Evolutionary conservation across 2,888 invertebrate genomes (phyloP).

Genomic region (Omphaloscelis lunosa): DNA sequence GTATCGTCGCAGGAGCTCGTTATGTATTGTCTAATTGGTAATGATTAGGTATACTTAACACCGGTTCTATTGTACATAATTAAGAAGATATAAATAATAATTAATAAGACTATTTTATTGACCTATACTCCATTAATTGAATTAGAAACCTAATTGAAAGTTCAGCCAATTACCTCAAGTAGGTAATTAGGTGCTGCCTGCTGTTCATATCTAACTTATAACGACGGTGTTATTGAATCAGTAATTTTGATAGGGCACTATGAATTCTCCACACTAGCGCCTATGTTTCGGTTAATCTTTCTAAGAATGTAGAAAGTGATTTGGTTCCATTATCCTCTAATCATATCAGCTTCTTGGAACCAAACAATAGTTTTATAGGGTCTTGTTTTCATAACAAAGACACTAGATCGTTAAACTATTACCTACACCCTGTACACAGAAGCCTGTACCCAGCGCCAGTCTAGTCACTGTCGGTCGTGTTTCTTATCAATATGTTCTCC

Average conservation of each 20-base stretch:
- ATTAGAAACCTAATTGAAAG: neutral
- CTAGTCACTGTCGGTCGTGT: neutral
- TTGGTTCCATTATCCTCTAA: neutral
- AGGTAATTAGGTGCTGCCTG: neutral
- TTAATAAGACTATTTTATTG: conserved; percentile 25
- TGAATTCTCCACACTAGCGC: neutral
- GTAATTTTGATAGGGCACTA: neutral
- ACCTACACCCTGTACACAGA: neutral
- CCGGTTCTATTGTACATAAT: conserved; percentile 19
- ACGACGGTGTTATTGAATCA: neutral
- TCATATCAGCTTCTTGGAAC: conserved; percentile 17
- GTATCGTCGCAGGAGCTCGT: conserved; percentile 84
- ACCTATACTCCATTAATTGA: neutral
- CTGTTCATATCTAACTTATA: neutral
- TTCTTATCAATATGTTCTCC: conserved; percentile 19
- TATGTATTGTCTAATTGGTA: conserved; percentile 72
- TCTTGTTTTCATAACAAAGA: conserved; percentile 54
- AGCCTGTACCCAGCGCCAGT: neutral
- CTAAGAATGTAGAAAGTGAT: neutral
- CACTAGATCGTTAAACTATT: conserved; percentile 15
- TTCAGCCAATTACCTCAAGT: neutral
- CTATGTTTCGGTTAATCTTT: neutral
- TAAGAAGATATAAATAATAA: conserved; percentile 17
- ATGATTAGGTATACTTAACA: conserved; percentile 31
- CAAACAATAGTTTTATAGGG: conserved; percentile 44